Percentiles rank a stretch among this genome's conserved stretches.
phyloP scores from a whole-genome alignment of 2,888 invertebrate genomes.

The Nemotelus pantherinus region DNA sequence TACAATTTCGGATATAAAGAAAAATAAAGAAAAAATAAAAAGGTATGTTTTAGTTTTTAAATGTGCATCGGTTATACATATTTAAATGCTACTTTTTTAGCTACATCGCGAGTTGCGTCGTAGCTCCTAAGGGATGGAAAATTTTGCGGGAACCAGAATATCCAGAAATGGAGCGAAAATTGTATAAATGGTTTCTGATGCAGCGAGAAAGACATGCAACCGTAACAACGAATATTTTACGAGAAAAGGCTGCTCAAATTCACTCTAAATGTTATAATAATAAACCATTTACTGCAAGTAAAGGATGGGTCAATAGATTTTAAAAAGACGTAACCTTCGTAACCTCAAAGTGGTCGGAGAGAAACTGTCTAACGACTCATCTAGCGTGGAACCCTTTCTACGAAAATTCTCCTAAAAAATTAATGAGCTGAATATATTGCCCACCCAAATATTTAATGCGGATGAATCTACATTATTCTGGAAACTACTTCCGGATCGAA shows the following conservation, averaged over 20 bases:
- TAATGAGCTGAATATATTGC: background rate
- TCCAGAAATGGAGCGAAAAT: constrained; percentile 22
- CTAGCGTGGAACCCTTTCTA: constrained; percentile 2
- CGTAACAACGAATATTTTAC: constrained; percentile 16
- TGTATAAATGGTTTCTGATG: constrained; percentile 4
- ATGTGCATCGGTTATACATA: constrained; percentile 11
- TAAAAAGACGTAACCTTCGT: background rate
- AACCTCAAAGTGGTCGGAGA: constrained; percentile 1
- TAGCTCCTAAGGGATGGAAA: background rate
- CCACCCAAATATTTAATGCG: constrained; percentile 14
- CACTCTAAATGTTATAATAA: constrained; percentile 30
- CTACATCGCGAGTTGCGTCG: constrained; percentile 12
- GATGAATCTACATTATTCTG: constrained; percentile 15
- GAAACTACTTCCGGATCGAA: constrained; percentile 26
- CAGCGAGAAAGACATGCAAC: constrained; percentile 9
- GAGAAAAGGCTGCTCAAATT: constrained; percentile 11
- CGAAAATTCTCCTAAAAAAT: constrained; percentile 1
- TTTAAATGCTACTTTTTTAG: constrained; percentile 14
- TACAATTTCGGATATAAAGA: constrained; percentile 21
- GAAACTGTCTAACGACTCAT: constrained; percentile 4
- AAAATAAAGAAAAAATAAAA: constrained; percentile 11
- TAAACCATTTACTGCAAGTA: constrained; percentile 17
- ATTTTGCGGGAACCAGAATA: constrained; percentile 1
- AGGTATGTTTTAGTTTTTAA: constrained; percentile 16
- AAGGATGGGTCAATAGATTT: constrained; percentile 14